Percentiles rank a stretch among this genome's conserved stretches.
Conservation (phyloP, 2,888 invertebrate genomes). For the Blastobasis lacticolella region DNA sequence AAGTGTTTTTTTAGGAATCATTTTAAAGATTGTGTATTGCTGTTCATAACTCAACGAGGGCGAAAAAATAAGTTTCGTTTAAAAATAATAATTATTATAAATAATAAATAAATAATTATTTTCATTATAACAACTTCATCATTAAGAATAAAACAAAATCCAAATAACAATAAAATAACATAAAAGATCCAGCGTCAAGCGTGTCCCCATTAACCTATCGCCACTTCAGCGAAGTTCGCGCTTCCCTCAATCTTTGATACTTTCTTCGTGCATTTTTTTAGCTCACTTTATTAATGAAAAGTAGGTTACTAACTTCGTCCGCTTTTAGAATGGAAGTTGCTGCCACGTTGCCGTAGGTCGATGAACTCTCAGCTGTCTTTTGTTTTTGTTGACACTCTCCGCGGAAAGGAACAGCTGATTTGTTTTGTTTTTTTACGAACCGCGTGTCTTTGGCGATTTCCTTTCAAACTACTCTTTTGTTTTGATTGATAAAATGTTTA, state of each 20-base stretch:
- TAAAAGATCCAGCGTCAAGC: background rate
- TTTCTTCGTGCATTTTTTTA: constrained; percentile 74
- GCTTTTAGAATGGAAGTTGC: constrained; percentile 73
- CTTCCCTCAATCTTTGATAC: constrained; percentile 73
- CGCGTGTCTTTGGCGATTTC: too few relatives aligned
- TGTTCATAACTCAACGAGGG: too few relatives aligned
- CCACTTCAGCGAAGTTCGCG: constrained; percentile 60
- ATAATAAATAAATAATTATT: too few relatives aligned
- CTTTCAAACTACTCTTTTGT: too few relatives aligned
- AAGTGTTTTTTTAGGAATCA: too few relatives aligned
- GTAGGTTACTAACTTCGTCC: constrained; percentile 73
- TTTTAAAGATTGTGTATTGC: too few relatives aligned
- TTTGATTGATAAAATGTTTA: too few relatives aligned
- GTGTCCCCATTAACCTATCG: constrained; percentile 38
- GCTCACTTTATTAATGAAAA: constrained; percentile 74
- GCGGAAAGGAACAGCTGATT: background rate
- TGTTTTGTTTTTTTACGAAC: background rate
- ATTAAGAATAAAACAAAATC: too few relatives aligned
- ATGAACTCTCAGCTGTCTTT: constrained; percentile 68
- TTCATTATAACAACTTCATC: too few relatives aligned
- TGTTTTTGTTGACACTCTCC: constrained; percentile 50
- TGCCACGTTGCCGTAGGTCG: constrained; percentile 69
- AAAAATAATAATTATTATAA: too few relatives aligned
- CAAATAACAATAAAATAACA: too few relatives aligned
- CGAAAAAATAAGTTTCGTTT: too few relatives aligned